A percentile compares a stretch with the other conserved stretches of the same genome.
These are phyloP conservation scores for Epinephelus cyanopodus DNA, from an alignment of 2,113 vertebrate species.

Conservation along the genomic window DNA sequence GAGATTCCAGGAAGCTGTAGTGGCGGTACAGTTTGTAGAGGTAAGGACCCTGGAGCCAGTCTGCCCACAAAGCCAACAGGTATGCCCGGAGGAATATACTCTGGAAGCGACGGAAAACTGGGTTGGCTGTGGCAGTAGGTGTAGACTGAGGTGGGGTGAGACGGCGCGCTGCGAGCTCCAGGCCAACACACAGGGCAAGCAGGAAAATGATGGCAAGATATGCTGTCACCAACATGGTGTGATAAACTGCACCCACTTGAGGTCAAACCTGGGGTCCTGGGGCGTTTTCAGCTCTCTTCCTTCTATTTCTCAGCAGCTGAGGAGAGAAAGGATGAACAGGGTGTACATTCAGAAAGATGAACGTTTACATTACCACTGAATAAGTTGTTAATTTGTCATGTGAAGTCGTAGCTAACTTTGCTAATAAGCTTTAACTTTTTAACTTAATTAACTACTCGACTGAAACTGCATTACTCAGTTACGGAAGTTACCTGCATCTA, in stretches of 20 bases:
- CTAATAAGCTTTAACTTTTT: background rate
- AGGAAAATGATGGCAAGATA: slow-evolving; percentile 88
- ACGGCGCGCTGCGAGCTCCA: slow-evolving; percentile 89
- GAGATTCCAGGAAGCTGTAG: slow-evolving; percentile 94
- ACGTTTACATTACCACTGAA: background rate
- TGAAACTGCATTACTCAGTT: background rate
- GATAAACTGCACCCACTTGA: slow-evolving; percentile 1
- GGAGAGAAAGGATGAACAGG: background rate
- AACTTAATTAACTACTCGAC: fast-evolving
- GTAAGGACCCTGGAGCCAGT: slow-evolving; percentile 96
- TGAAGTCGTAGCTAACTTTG: background rate
- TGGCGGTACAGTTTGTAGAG: slow-evolving; percentile 95
- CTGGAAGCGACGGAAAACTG: slow-evolving; percentile 90
- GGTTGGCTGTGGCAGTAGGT: slow-evolving; percentile 85
- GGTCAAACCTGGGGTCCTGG: slow-evolving; percentile 43
- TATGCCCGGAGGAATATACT: slow-evolving; percentile 89
- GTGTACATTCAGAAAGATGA: background rate
- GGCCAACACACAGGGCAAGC: slow-evolving; percentile 83
- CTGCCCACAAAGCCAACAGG: slow-evolving; percentile 91
- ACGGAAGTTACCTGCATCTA: fast-evolving
- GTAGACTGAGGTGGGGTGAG: slow-evolving; percentile 74
- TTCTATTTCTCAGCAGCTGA: slow-evolving; percentile 50
- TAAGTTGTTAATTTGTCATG: too few relatives aligned
- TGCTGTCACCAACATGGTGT: slow-evolving; percentile 89
- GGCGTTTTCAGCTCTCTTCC: slow-evolving; percentile 2